These are phyloP conservation scores for Drosophila lacteicornis DNA, from an alignment of 1,140 invertebrate species.

Conservation along the genomic window DNA sequence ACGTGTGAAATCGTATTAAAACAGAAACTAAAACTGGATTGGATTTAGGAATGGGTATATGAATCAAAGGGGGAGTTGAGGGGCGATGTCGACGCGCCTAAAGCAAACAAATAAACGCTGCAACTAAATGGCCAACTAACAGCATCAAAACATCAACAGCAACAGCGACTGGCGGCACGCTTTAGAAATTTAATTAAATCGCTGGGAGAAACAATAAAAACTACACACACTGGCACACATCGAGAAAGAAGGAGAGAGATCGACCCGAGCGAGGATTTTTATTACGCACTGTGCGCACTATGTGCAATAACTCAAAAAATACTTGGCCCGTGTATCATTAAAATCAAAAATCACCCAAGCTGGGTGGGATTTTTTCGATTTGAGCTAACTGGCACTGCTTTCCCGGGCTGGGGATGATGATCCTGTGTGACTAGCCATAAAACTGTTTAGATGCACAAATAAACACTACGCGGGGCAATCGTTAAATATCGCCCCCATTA, in stretches of 20 bases:
- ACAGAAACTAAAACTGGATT: constrained; percentile 49
- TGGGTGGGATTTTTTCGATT: constrained; percentile 50
- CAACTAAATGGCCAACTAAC: constrained; percentile 76
- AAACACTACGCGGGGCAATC: constrained; percentile 63
- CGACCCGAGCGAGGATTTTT: constrained; percentile 40
- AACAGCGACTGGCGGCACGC: constrained; percentile 64
- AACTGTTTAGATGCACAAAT: constrained; percentile 80
- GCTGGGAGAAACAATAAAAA: constrained; percentile 70
- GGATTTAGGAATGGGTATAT: constrained; percentile 3
- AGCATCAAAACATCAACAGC: constrained; percentile 40
- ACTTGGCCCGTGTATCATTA: constrained; percentile 78
- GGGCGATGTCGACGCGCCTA: constrained; percentile 72
- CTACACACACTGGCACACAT: constrained; percentile 32
- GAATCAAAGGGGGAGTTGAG: constrained; percentile 1
- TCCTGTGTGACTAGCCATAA: constrained; percentile 67
- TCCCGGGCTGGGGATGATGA: not conserved
- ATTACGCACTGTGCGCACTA: constrained; percentile 63
- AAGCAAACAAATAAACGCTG: constrained; percentile 78
- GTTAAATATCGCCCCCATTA: constrained; percentile 42
- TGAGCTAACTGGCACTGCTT: constrained; percentile 22
- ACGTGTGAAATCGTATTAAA: constrained; percentile 64
- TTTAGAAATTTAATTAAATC: constrained; percentile 80
- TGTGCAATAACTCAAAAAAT: constrained; percentile 80
- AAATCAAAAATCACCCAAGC: constrained; percentile 76
- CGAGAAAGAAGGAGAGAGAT: not conserved